A percentile compares a stretch with the other conserved stretches of the same genome.
Conservation (phyloP, 1,140 invertebrate genomes). For the Harpegnathos saltator region DNA sequence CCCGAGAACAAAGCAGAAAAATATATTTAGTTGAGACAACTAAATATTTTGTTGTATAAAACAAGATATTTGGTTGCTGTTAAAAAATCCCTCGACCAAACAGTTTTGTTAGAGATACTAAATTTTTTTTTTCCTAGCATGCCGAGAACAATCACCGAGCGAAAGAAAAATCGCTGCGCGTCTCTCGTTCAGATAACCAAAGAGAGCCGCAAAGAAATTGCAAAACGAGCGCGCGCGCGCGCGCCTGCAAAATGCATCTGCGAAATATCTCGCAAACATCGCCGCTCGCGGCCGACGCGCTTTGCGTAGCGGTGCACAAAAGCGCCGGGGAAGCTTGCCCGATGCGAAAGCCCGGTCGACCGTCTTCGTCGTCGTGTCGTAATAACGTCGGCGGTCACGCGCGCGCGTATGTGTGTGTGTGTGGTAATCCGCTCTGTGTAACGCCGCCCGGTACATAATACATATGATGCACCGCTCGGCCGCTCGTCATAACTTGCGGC, state of each 20-base stretch:
- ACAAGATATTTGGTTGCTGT: too few species aligned
- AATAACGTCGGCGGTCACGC: slow-evolving; percentile 39
- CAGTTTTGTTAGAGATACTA: too few species aligned
- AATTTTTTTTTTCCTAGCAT: too few species aligned
- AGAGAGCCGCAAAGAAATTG: neutral
- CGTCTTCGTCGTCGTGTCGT: slow-evolving; percentile 15
- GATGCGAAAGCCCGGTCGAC: slow-evolving; percentile 14
- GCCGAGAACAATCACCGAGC: too few species aligned
- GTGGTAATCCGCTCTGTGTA: slow-evolving; percentile 39
- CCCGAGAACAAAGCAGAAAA: too few species aligned
- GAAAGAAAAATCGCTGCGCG: slow-evolving; percentile 24
- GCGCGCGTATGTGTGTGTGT: neutral
- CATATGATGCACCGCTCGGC: slow-evolving; percentile 34
- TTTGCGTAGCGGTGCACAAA: slow-evolving; percentile 7
- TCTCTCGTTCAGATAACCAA: neutral
- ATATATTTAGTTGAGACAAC: too few species aligned
- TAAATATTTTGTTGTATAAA: too few species aligned
- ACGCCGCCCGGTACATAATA: slow-evolving; percentile 45
- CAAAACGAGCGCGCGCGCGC: too few species aligned
- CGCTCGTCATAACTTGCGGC: slow-evolving; percentile 51
- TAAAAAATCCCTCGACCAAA: too few species aligned
- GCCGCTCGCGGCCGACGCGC: too few species aligned
- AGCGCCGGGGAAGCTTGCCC: slow-evolving; percentile 5
- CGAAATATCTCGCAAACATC: slow-evolving; percentile 4
- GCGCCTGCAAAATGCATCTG: neutral